Base-by-base conservation (phyloP, 2,888 invertebrate genomes). In the Lumbricus terrestris region DNA sequence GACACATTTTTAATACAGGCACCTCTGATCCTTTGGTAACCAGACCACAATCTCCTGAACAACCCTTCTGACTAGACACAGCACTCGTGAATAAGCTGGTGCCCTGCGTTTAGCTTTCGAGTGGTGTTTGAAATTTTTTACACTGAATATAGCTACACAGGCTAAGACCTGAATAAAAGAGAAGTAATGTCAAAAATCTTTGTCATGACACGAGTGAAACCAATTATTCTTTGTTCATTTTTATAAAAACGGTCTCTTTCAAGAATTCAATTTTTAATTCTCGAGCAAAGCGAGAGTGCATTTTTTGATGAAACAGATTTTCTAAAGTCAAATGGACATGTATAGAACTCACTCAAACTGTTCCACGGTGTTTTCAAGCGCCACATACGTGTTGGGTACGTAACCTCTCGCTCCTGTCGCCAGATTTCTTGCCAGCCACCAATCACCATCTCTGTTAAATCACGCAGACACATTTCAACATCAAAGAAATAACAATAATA, bases 311-410 rank as follows among this genome's bases (percentile, higher is more conserved):
- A n/a, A n/a, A n/a, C 2, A 69, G 69, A 69, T n/a, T 69, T 69
- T n/a, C 69, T 69, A n/a, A n/a, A 29, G 1, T n/a, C 8, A 69
- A 3, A 11, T 69, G 20, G 47, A 3, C 69, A 69, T 1, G 29
- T 8, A n/a, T 34, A 35, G 18, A 85, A 82, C 85, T 85, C 85
- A 94, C 94, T 94, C 94, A 91, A 94, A 94, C 29, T 94, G 93
- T 91, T 94, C 93, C 34, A 94, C 93, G 89, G 94, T 93, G 90
- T 94, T 94, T 91, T 95, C 94, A 90, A 93, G 93, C 33, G 93
- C 93, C 0, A 99, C 99, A 94, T 98, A 99, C 95, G 99, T 99
- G 95, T 98, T 97, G 0, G 99, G 99, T 93, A 99, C 98, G 93
- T 98, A 97, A 16, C 99, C 99, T 95, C 97, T 97, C 93, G 97